Evolutionary conservation across 2,888 invertebrate genomes (phyloP).

Genomic region (Tipula vernalis): DNA sequence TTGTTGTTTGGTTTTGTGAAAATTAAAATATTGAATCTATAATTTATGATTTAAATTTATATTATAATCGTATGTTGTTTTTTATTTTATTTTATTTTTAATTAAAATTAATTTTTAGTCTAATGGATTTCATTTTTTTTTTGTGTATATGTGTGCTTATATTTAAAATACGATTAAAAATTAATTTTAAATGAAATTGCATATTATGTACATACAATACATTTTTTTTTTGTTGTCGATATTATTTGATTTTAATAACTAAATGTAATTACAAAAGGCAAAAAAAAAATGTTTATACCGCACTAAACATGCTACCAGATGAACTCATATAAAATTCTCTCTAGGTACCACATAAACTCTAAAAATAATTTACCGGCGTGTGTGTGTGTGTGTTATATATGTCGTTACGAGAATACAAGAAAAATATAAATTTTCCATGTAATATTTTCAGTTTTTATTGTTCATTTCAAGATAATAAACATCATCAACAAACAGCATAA

Average conservation of each 20-base stretch:
- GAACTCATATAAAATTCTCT: no score
- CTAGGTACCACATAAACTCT: neutral
- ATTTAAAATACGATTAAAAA: neutral
- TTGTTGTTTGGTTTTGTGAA: neutral
- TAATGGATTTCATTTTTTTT: neutral
- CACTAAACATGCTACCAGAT: no score
- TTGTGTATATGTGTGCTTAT: neutral
- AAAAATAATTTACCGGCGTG: neutral
- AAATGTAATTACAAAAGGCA: neutral
- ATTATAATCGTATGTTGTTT: neutral
- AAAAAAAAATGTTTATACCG: neutral
- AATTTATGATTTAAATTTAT: neutral
- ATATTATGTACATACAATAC: neutral
- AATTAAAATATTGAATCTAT: slow-evolving; percentile 4
- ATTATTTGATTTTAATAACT: no score
- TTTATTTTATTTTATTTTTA: neutral
- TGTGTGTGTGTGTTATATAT: neutral
- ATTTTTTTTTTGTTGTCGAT: no score
- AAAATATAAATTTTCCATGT: neutral
- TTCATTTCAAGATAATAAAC: neutral
- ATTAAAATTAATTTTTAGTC: neutral
- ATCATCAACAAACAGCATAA: neutral
- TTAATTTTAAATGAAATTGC: neutral
- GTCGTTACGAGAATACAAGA: neutral
- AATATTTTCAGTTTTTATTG: neutral